phyloP scores from a whole-genome alignment of 1,140 invertebrate genomes.

The Mizuhopecten yessoensis region DNA sequence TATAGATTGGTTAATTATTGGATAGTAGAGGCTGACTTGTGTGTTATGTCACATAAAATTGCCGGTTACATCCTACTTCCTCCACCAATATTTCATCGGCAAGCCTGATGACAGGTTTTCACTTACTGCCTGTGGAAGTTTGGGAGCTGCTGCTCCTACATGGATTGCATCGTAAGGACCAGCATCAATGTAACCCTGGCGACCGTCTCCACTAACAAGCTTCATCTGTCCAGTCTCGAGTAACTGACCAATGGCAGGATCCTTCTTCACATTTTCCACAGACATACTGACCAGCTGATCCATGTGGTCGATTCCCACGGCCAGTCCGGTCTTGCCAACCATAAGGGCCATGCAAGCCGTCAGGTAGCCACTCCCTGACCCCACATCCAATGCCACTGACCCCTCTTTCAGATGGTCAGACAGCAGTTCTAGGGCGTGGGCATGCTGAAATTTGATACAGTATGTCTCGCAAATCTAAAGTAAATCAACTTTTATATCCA shows the following conservation, averaged over 20 bases:
- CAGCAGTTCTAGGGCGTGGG: constrained; percentile 95
- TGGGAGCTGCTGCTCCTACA: constrained; percentile 94
- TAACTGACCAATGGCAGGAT: constrained; percentile 84
- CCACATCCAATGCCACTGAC: constrained; percentile 94
- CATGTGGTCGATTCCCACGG: constrained; percentile 97
- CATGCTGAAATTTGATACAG: constrained; percentile 87
- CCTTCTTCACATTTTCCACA: constrained; percentile 90
- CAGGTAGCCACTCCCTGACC: constrained; percentile 97
- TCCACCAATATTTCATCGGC: not conserved
- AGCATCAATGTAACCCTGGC: constrained; percentile 88
- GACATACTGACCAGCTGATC: constrained; percentile 91
- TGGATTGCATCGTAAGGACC: constrained; percentile 96
- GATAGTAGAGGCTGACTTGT: too few species aligned
- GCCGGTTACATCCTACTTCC: not conserved
- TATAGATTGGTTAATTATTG: too few species aligned
- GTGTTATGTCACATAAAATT: too few species aligned
- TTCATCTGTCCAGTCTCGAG: constrained; percentile 78
- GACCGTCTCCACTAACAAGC: constrained; percentile 91
- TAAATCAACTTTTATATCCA: too few species aligned
- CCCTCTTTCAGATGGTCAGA: constrained; percentile 91
- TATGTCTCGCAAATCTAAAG: too few species aligned
- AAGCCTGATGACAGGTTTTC: too few species aligned
- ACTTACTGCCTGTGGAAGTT: constrained; percentile 86
- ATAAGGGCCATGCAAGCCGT: constrained; percentile 96
- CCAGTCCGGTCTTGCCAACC: constrained; percentile 89